Base-by-base conservation (phyloP, 2,888 invertebrate genomes). In the Clanis bilineata region DNA sequence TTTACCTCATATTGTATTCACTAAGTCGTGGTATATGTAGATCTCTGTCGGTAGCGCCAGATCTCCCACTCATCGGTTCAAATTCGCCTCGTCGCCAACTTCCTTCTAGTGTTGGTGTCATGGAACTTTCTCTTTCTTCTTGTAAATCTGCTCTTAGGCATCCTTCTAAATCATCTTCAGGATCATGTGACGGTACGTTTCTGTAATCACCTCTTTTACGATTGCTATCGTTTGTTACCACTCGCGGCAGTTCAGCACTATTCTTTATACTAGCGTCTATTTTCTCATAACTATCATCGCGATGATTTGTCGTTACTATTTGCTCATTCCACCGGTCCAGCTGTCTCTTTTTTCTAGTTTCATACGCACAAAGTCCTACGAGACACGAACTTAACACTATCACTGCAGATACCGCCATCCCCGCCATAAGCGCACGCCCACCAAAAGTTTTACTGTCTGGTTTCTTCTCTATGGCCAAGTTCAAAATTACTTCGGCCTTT, bases 281-380 rank as follows among this genome's bases (percentile, higher is more conserved):
- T 90, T 96, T 96, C 81, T 96, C 96, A 77, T 96, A 96, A 83
- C 94, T 95, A 73, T 96, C 95, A 66, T 90, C 91, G 61, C 88
- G 85, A 67, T 90, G 88, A 76, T 86, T 90, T 36, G 85, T 77
- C 12, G 86, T 88, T 70, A 92, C 92, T 76, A 91, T 91, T 76
- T 91, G 91, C 77, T 91, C 90, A 68, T 91, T 90, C 90, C 90
- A 90, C 77, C 90, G 86, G 83, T 88, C 89, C 79, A 89, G 77
- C 71, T 89, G 90, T 80, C 94, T 93, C 80, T 94, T 91, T 79
- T 94, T 93, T 71, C 94, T 93, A 77, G 93, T 93, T 77, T 94
- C 94, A 65, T 94, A 93, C 71, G 95, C 93, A 79, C 95, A 95
- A 65, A 95, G 86, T 68, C 94, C 94, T 73, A 94, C 90, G 77